Conservation (phyloP, 2,113 vertebrate species). For the Otolemur garnettii region DNA sequence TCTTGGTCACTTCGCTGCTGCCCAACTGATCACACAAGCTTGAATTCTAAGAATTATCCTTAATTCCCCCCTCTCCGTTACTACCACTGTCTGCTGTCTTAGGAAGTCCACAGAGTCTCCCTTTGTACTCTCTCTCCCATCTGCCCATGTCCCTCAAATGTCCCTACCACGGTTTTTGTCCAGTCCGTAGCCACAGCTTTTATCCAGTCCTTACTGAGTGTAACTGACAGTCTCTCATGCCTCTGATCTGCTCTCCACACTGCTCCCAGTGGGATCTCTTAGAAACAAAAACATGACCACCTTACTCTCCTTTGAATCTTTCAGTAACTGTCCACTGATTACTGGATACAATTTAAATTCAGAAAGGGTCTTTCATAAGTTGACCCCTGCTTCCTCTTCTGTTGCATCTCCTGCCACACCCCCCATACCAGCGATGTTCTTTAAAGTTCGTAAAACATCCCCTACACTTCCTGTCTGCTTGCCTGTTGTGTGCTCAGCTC, state of each 20-base stretch:
- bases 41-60: not conserved
- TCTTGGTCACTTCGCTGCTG: not conserved
- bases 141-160: not conserved
- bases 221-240: accelerated
- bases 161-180: not conserved
- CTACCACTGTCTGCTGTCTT: not conserved
- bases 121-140: not conserved
- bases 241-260: not conserved
- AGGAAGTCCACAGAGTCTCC: not conserved
- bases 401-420: not conserved
- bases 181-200: not conserved
- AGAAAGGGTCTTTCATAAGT: not conserved
- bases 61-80: not conserved
- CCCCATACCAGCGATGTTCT: not conserved
- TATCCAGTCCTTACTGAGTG: not conserved
- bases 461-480: not conserved
- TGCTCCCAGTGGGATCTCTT: not conserved
- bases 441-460: not conserved
- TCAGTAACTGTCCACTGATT: not conserved
- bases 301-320: not conserved
- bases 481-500: not conserved
- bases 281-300: not conserved
- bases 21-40: not conserved
- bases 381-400: not conserved
- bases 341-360: not conserved